Evolutionary conservation across 1,140 invertebrate genomes (phyloP), one percentile per base, ranked within the genome.

Genomic region (Apocrypta bakeri): DNA sequence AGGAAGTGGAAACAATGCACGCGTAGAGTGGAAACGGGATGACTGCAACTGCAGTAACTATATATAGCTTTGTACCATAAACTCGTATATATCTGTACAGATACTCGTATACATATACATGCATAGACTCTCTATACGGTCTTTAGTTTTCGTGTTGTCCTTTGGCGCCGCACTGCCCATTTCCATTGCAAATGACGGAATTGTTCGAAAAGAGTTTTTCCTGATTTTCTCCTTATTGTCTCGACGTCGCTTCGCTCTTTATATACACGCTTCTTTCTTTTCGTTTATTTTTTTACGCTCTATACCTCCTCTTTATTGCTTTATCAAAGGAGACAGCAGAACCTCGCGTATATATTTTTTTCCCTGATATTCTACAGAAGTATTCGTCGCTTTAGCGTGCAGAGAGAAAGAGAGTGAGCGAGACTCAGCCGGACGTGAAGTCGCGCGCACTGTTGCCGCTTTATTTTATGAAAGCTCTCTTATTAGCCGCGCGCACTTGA

Each of bases 1-100:
- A 85, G 87, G 86, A 87, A 89, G 79, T 82, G 82, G 79, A 82
- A 86, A 85, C 85, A 86, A 88, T 86, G 84, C 86, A 82, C 81
- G 83, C 86, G 84, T 80, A 85, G 85, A 85, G 85, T 88, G 85
- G 79, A 79, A 69, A 61, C 42, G 48, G 24, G 37, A 29, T 31
- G n/a, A 37, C 63, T 40, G 12, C 17, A 24, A 8, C 9, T 24
- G 21, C 56, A 11, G 72, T 4, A 2, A 68, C 25, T 27, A 24
- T 25, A 1, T 29, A 27, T 14, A 11, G 25, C 17, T 25, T 3
- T 33, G 27, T 29, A 29, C 17, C n/a, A n/a, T n/a, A n/a, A n/a
- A n/a, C n/a, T n/a, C n/a, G n/a, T n/a, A n/a, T n/a, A n/a, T n/a
- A n/a, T n/a, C n/a, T n/a, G n/a, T n/a, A n/a, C n/a, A n/a, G n/a